Evolutionary conservation across 1,140 invertebrate species (phyloP).

Genomic region (Pogonus chalceus): DNA sequence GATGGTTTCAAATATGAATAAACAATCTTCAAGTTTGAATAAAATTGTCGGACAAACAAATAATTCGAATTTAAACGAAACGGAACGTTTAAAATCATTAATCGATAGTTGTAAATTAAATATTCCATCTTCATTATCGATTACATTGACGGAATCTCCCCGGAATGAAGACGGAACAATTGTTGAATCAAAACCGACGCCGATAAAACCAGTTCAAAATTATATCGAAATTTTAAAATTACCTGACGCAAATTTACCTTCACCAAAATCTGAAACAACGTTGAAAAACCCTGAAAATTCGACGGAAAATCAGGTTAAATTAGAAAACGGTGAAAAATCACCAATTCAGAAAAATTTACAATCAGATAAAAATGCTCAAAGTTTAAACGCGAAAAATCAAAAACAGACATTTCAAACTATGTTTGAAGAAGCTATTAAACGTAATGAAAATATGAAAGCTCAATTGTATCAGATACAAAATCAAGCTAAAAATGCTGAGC

Average conservation of each 20-base stretch:
- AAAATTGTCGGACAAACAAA: constrained; percentile 17
- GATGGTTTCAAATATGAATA: constrained; percentile 16
- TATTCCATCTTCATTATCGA: constrained; percentile 47
- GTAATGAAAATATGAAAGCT: not conserved
- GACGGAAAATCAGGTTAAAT: not conserved
- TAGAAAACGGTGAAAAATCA: not conserved
- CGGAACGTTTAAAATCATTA: constrained; percentile 41
- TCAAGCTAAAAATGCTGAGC: not conserved
- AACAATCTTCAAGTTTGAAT: constrained; percentile 12
- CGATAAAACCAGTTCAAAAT: constrained; percentile 44
- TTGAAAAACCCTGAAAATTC: not conserved
- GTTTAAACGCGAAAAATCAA: not conserved
- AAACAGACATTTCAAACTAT: constrained; percentile 30
- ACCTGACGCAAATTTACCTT: constrained; percentile 34
- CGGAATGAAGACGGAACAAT: constrained; percentile 18
- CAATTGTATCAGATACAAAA: not conserved
- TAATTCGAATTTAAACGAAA: constrained; percentile 3
- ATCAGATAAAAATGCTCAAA: not conserved
- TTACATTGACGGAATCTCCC: constrained; percentile 38
- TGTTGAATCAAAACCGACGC: constrained; percentile 21
- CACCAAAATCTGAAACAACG: not conserved
- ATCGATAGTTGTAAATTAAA: constrained; percentile 49
- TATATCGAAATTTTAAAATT: constrained; percentile 49
- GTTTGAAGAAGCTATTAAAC: constrained; percentile 31
- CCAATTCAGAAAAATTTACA: not conserved